These are phyloP conservation scores for Lepus townsendii DNA, from an alignment of 2,797 vertebrate species.

Conservation along the genomic window DNA sequence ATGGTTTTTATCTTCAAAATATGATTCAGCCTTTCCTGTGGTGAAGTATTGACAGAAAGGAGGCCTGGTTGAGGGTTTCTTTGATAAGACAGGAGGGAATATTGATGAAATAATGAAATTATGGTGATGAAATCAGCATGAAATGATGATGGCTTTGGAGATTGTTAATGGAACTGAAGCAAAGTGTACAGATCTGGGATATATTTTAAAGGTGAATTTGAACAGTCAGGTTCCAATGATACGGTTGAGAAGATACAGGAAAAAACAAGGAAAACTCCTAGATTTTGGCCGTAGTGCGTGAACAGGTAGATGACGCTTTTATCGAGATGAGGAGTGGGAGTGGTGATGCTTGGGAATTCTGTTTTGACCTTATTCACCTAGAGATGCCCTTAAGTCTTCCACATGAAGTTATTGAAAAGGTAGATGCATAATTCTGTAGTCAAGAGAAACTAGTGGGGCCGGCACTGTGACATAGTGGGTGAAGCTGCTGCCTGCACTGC, in stretches of 20 bases:
- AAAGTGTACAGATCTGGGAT: background rate
- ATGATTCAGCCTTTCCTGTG: background rate
- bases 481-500: no score
- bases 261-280: background rate
- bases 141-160: background rate
- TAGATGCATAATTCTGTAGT: background rate
- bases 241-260: background rate
- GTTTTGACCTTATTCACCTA: background rate
- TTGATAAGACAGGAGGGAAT: background rate
- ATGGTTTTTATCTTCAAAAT: background rate
- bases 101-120: background rate
- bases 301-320: background rate
- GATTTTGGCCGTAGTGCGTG: background rate
- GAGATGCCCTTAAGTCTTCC: background rate
- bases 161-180: background rate
- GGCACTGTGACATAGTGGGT: no score
- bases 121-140: background rate
- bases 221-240: background rate
- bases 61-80: background rate
- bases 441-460: background rate
- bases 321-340: fast-evolving
- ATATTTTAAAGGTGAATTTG: background rate
- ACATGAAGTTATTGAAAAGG: background rate
- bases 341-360: background rate
- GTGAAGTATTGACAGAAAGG: background rate